phyloP scores from a whole-genome alignment of 2,797 vertebrate species.

The Manis pentadactyla region DNA sequence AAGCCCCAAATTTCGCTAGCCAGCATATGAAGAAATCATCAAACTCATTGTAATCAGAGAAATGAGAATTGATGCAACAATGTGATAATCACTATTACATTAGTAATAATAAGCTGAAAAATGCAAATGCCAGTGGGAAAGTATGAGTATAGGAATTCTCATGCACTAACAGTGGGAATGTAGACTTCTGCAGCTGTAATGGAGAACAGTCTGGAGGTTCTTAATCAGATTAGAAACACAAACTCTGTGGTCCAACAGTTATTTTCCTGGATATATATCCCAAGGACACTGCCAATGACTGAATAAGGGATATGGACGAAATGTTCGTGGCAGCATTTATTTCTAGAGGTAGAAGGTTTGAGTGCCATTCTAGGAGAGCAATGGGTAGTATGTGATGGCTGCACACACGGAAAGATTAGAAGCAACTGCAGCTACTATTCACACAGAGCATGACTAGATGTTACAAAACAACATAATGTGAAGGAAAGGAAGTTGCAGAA shows the following conservation, averaged over 20 bases:
- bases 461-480: neutral
- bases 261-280: neutral
- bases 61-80: neutral
- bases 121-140: neutral
- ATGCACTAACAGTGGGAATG: neutral
- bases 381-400: neutral
- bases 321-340: neutral
- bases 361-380: neutral
- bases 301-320: neutral
- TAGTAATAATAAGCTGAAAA: neutral
- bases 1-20: neutral
- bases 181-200: neutral
- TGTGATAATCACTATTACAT: neutral
- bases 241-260: neutral
- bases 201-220: neutral
- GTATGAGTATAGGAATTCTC: neutral
- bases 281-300: neutral
- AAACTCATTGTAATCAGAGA: neutral
- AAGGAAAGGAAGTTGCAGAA: neutral
- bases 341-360: neutral
- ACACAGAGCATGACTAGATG: neutral
- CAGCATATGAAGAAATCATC: neutral
- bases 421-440: neutral
- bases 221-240: neutral
- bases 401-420: accelerated